Evolutionary conservation across 2,888 invertebrate genomes (phyloP), one percentile per base, ranked within the genome.

Genomic region (Limnephilus lunatus): DNA sequence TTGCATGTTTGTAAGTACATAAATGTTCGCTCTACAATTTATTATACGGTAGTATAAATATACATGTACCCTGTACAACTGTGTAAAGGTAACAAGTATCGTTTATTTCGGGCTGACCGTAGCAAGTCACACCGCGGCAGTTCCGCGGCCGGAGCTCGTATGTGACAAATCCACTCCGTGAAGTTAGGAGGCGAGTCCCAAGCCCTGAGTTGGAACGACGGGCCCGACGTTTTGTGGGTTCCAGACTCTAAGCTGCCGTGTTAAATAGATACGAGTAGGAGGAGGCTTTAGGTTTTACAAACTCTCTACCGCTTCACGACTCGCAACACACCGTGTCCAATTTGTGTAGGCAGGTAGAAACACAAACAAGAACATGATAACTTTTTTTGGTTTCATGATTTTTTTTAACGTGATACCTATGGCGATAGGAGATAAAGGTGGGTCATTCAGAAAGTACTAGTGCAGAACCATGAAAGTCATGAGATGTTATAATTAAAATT

Each of bases 111-210:
- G 35, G 83, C 35, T 83, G 35, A 83, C 83, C 83, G 25, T 31
- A 83, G 39, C 25, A 83, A 83, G 83, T 83, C 83, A 83, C 83
- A 83, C 83, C 19, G 19, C 32, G 83, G 83, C 83, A 83, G n/a
- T 68, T 35, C 32, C 83, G 31, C 68, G 68, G 68, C 68, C 68
- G 68, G 68, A 25, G 9, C 68, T 68, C 68, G 39, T 32, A 83
- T 83, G 83, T 83, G 83, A 83, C 83, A 83, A 83, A 83, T 83
- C 83, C 83, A 35, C 35, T 83, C 19, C 7, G 83, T 32, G 19
- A 83, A 83, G 83, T 83, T 83, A 35, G 83, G 4, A 19, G 39
- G 35, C 19, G 32, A 32, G 19, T 32, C 35, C 39, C 0, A 25
- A 83, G 35, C 39, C 32, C 83, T 83, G 39, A 83, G 83, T 83